Evolutionary conservation across 1,140 invertebrate genomes (phyloP).

Genomic region (Diorhabda elongata): DNA sequence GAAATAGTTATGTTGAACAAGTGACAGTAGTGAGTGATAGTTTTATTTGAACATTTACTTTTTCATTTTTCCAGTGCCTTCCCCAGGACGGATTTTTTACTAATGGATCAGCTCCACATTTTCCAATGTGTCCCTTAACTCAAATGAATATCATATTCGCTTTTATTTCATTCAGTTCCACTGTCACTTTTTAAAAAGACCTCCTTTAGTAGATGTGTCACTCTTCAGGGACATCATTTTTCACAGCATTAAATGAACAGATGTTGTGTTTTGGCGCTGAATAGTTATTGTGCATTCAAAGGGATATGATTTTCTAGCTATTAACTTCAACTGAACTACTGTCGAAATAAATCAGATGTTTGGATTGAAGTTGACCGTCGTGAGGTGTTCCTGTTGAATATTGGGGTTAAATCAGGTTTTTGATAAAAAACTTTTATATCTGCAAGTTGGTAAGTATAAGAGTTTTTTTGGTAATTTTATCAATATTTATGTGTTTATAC

Average conservation of each 20-base stretch:
- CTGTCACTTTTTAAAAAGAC: neutral
- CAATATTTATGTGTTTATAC: neutral
- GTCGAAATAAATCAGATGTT: neutral
- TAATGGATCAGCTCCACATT: too few relatives aligned
- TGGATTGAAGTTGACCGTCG: too few relatives aligned
- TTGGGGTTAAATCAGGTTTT: neutral
- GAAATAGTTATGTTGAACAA: too few relatives aligned
- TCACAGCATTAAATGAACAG: neutral
- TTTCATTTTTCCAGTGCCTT: too few relatives aligned
- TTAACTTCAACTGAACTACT: slow-evolving; percentile 1
- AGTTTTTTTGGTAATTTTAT: neutral
- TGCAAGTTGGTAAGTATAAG: slow-evolving; percentile 9
- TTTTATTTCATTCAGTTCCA: slow-evolving; percentile 7
- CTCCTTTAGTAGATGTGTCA: slow-evolving; percentile 4
- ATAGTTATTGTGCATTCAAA: slow-evolving; percentile 2
- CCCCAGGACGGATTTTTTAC: too few relatives aligned
- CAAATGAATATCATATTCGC: too few relatives aligned
- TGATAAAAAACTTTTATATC: slow-evolving; percentile 3
- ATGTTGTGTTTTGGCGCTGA: neutral
- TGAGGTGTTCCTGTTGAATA: neutral
- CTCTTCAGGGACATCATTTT: slow-evolving; percentile 1
- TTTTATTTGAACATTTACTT: too few relatives aligned
- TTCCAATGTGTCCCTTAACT: too few relatives aligned
- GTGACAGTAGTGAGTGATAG: too few relatives aligned
- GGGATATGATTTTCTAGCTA: slow-evolving; percentile 4